Evolutionary conservation across 2,113 vertebrate species (phyloP).

Genomic region (Semicossyphus pulcher): DNA sequence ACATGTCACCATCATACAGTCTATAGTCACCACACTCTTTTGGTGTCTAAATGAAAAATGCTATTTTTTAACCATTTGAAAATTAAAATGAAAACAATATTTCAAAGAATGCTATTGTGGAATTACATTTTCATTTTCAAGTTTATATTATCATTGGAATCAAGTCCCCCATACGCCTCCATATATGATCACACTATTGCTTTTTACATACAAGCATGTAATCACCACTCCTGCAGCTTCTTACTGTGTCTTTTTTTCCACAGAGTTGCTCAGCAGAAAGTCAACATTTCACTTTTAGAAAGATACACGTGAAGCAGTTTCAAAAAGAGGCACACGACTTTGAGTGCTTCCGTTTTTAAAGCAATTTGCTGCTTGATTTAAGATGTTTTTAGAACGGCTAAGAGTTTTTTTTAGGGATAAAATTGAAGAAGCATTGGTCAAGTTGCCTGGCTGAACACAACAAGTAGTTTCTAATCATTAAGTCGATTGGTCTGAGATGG

Average conservation of each 20-base stretch:
- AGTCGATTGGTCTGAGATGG: constrained; percentile 21
- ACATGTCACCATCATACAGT: no score
- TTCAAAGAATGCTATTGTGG: no score
- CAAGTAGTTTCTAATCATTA: constrained; percentile 11
- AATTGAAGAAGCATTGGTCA: constrained; percentile 21
- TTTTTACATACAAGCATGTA: neutral
- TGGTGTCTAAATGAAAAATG: no score
- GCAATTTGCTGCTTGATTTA: constrained; percentile 15
- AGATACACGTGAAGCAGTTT: no score
- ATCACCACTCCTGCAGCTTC: neutral
- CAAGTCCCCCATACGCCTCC: no score
- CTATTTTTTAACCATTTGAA: no score
- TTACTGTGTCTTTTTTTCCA: neutral
- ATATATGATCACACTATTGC: neutral
- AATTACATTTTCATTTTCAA: no score
- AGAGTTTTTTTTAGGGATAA: neutral
- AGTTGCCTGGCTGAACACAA: constrained; percentile 27
- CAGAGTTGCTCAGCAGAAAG: neutral
- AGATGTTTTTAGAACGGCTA: neutral
- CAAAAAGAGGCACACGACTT: neutral
- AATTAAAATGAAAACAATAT: no score
- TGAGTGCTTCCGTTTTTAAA: neutral
- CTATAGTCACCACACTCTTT: no score
- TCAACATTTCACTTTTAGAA: neutral
- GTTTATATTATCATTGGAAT: no score